Evolutionary conservation across 1,140 invertebrate genomes (phyloP).

Genomic region (Drosophila lacertosa): DNA sequence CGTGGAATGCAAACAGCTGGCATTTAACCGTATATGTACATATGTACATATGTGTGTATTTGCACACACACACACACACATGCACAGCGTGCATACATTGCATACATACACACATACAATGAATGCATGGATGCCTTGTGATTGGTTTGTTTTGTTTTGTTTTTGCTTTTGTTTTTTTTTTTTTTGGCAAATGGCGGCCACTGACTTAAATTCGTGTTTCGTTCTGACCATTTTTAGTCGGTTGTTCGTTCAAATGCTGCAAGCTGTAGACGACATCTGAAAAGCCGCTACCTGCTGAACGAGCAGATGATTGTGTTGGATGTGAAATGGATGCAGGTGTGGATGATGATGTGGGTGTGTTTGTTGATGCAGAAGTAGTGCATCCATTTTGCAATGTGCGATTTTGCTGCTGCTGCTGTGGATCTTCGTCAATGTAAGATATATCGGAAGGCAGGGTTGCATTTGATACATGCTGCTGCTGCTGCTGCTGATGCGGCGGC

Average conservation of each 20-base stretch:
- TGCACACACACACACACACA: no score
- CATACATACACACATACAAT: no score
- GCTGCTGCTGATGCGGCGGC: constrained; percentile 38
- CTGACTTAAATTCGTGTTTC: constrained; percentile 75
- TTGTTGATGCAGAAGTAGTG: constrained; percentile 36
- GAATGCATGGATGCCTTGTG: no score
- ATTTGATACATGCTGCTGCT: constrained; percentile 38
- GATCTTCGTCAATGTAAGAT: constrained; percentile 96
- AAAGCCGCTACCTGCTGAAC: constrained; percentile 34
- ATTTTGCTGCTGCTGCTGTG: constrained; percentile 78
- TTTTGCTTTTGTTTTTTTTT: no score
- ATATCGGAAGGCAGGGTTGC: constrained; percentile 89
- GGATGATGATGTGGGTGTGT: constrained; percentile 19
- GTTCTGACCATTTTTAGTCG: constrained; percentile 57
- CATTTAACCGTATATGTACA: no score
- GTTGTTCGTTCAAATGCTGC: constrained; percentile 39
- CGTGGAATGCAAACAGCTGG: no score
- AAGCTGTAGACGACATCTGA: constrained; percentile 50
- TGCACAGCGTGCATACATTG: no score
- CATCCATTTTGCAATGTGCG: constrained; percentile 52
- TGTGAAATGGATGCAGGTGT: constrained; percentile 6
- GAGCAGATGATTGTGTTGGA: constrained; percentile 12
- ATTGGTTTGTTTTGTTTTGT: no score
- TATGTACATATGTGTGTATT: no score
- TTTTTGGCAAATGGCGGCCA: no score